Evolutionary conservation across 1,140 invertebrate genomes (phyloP).

Genomic region (Cydia amplana): DNA sequence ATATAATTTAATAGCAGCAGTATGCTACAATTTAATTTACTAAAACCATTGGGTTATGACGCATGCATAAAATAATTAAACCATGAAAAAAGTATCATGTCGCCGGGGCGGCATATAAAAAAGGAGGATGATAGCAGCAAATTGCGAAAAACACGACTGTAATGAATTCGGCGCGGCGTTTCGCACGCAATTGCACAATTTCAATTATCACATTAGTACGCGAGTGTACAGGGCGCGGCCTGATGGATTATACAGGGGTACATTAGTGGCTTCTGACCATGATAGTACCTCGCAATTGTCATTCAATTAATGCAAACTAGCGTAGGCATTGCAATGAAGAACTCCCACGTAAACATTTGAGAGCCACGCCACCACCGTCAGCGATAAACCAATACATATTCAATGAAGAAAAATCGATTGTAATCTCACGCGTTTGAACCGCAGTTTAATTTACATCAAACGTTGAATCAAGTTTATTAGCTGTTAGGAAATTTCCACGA

Average conservation of each 20-base stretch:
- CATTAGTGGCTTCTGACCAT: conserved; percentile 38
- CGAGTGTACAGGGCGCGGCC: conserved; percentile 42
- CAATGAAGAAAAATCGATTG: conserved; percentile 40
- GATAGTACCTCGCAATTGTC: conserved; percentile 33
- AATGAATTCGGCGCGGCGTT: conserved; percentile 72
- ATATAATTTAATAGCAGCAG: background rate
- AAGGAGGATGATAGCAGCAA: conserved; percentile 51
- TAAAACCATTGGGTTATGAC: conserved; percentile 54
- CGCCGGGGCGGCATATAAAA: conserved; percentile 54
- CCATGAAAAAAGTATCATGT: conserved; percentile 60
- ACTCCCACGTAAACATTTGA: conserved; percentile 5
- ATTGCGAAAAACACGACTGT: conserved; percentile 61
- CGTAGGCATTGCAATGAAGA: background rate
- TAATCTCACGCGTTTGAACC: conserved; percentile 42
- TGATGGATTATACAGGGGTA: conserved; percentile 42
- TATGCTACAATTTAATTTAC: conserved; percentile 44
- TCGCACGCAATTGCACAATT: conserved; percentile 78
- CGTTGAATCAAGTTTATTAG: conserved; percentile 63
- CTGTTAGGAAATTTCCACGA: conserved; percentile 58
- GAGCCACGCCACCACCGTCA: conserved; percentile 30
- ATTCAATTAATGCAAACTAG: conserved; percentile 33
- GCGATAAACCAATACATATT: conserved; percentile 49
- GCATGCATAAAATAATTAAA: conserved; percentile 66
- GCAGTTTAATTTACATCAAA: conserved; percentile 71
- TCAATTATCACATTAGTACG: conserved; percentile 76